phyloP scores from a whole-genome alignment of 2,888 invertebrate species.

The Eremobia ochroleuca region DNA sequence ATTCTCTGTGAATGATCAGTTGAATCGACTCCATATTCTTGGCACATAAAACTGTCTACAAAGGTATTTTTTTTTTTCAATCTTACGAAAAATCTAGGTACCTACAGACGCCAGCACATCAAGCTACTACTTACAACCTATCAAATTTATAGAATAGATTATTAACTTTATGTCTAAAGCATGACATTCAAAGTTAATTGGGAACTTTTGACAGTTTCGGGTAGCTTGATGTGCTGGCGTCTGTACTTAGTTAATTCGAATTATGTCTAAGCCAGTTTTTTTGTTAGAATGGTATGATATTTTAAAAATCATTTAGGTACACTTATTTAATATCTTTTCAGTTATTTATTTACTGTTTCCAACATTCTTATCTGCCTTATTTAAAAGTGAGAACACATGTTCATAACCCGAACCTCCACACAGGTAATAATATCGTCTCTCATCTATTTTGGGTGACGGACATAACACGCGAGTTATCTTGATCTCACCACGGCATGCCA shows the following conservation, averaged over 20 bases:
- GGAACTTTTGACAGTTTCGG: no score
- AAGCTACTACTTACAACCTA: no score
- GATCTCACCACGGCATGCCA: conserved; percentile 41
- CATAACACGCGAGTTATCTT: conserved; percentile 49
- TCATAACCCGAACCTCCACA: conserved; percentile 12
- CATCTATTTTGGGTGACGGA: conserved; percentile 48
- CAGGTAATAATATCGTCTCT: conserved; percentile 41
- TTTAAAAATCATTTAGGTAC: not conserved
- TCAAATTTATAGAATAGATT: no score
- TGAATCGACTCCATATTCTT: not conserved
- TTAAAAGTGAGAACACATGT: conserved; percentile 1
- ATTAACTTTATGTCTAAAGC: no score
- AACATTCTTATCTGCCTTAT: not conserved
- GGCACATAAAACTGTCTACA: conserved; percentile 4
- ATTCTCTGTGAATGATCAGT: not conserved
- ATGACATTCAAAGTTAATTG: no score
- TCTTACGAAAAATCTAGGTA: not conserved
- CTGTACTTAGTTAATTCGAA: no score
- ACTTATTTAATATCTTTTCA: not conserved
- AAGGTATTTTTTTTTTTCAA: conserved; percentile 1
- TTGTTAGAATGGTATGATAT: not conserved
- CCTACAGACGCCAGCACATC: no score
- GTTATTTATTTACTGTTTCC: no score
- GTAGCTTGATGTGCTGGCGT: no score
- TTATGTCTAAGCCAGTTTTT: not conserved